Evolutionary conservation across 2,888 invertebrate species (phyloP), one percentile per base, ranked within the genome.

Genomic region (Pocota personata): DNA sequence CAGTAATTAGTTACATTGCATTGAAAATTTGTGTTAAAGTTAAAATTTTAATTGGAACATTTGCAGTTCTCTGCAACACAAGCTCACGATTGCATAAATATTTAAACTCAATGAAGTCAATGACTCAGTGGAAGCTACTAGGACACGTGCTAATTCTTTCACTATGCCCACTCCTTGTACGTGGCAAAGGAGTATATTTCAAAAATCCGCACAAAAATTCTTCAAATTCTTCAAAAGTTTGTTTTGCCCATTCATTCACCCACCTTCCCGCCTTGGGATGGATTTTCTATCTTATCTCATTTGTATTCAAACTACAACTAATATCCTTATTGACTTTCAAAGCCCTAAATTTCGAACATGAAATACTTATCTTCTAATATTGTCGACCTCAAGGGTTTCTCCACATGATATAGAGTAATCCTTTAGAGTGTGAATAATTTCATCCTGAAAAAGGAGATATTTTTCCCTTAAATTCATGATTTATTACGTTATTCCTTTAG

Each of bases 291-390:
- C 50, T 37, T 21, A 30, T n/a, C 67, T 83, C 43, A 83, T 83
- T 83, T 78, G 66, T 78, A 78, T 83, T 73, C 83, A 60, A 67
- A 73, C 52, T 72, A 69, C 67, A 67, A 78, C 78, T 83, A 58
- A 72, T 67, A 67, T 35, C 77, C 55, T 73, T 67, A 67, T 78
- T 78, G 83, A 78, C 60, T 73, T 73, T 55, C 37, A 73, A 73
- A 83, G 66, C 77, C 52, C 16, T 30, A 67, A 30, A 77, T 66
- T 57, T 57, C 43, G 32, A 14, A 46, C 16, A 55, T 66, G 57
- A 32, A 46, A 55, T 57, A 48, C 32, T 12, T 58, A 10, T 48
- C n/a, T 40, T 57, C 46, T 30, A 40, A 77, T 52, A 60, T 40
- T 60, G 21, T 58, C 60, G 77, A 60, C 60, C 77, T 37, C 19